These are phyloP conservation scores for Ryuthela nishihirai DNA, from an alignment of 2,888 invertebrate genomes.

Conservation along the genomic window DNA sequence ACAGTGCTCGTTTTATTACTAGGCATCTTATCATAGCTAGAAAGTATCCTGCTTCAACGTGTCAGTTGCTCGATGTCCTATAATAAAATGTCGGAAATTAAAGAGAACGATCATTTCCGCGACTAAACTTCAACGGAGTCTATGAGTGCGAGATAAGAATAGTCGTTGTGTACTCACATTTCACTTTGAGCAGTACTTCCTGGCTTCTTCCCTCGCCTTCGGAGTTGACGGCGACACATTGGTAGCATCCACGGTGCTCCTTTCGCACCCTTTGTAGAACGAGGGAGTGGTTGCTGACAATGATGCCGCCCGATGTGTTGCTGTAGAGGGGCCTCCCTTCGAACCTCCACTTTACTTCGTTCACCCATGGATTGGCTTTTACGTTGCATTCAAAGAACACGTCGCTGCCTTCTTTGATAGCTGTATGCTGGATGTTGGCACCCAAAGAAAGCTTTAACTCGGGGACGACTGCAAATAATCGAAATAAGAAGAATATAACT, in stretches of 20 bases:
- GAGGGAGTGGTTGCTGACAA: constrained; percentile 44
- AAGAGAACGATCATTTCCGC: too few relatives aligned
- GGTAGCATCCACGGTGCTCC: constrained; percentile 43
- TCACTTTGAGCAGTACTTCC: constrained; percentile 43
- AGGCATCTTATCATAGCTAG: too few relatives aligned
- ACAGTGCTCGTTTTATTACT: too few relatives aligned
- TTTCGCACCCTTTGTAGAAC: constrained; percentile 44
- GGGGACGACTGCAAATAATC: constrained; percentile 66
- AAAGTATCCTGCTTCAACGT: too few relatives aligned
- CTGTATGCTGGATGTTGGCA: constrained; percentile 75
- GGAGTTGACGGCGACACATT: constrained; percentile 43
- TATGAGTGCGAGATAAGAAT: too few relatives aligned
- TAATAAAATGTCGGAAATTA: too few relatives aligned
- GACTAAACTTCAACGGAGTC: too few relatives aligned
- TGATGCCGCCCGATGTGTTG: constrained; percentile 41
- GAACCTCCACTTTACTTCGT: constrained; percentile 70
- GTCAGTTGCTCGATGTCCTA: too few relatives aligned
- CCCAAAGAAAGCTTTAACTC: constrained; percentile 75
- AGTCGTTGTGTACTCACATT: constrained; percentile 44
- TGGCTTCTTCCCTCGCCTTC: constrained; percentile 44
- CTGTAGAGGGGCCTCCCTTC: constrained; percentile 41
- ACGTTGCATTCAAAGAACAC: constrained; percentile 91
- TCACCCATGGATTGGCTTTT: constrained; percentile 78
- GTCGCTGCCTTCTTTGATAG: constrained; percentile 89
- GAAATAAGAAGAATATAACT: constrained; percentile 1